A percentile compares a stretch with the other conserved stretches of the same genome.
Evolutionary conservation across 2,888 invertebrate genomes (phyloP).

Genomic region (Papilio protenor): DNA sequence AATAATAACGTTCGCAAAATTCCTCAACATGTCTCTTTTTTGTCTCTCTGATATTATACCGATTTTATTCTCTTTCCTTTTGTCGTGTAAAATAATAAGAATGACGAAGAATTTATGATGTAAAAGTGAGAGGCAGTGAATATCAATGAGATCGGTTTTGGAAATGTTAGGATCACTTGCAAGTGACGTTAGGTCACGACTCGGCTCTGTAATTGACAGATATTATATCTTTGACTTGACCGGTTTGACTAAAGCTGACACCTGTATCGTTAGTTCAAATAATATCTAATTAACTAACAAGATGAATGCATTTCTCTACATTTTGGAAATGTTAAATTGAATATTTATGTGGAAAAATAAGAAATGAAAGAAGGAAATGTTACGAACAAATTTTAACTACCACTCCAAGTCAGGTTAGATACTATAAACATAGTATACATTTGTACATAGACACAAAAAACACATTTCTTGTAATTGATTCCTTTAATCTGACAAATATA

Average conservation of each 20-base stretch:
- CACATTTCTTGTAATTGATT: neutral
- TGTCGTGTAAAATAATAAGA: neutral
- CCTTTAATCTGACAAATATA: neutral
- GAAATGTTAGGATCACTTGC: slow-evolving; percentile 2
- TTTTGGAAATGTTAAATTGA: neutral
- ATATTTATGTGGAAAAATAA: neutral
- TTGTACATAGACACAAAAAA: neutral
- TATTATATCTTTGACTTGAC: neutral
- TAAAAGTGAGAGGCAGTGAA: slow-evolving; percentile 17
- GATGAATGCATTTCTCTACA: neutral
- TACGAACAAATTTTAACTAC: too few species aligned
- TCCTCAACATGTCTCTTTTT: neutral
- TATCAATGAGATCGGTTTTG: slow-evolving; percentile 11
- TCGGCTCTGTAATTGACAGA: neutral
- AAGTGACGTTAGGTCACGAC: slow-evolving; percentile 11
- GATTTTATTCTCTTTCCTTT: neutral
- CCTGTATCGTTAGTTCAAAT: neutral
- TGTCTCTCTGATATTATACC: neutral
- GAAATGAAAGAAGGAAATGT: neutral
- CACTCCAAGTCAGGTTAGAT: neutral
- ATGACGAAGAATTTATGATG: slow-evolving; percentile 5
- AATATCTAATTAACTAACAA: neutral
- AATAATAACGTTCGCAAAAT: neutral
- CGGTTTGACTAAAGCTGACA: slow-evolving; percentile 1
- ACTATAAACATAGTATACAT: neutral